Evolutionary conservation across 2,797 vertebrate genomes (phyloP).

Genomic region (Pagetopsis macropterus): DNA sequence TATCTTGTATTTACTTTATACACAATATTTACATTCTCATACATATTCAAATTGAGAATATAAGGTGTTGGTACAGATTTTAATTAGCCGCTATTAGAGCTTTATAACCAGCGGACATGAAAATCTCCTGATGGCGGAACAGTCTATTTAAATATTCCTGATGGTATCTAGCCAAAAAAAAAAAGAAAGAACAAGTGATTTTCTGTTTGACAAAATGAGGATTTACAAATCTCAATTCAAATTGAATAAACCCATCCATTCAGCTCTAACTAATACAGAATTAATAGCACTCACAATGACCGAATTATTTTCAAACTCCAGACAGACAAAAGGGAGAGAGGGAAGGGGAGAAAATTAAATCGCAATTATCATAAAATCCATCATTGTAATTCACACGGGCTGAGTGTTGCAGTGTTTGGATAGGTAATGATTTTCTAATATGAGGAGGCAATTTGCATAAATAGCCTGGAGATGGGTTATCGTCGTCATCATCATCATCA

Average conservation of each 20-base stretch:
- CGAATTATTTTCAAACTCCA: constrained; percentile 92
- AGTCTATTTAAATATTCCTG: constrained; percentile 51
- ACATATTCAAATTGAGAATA: constrained; percentile 5
- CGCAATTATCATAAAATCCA: constrained; percentile 99
- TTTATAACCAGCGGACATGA: constrained; percentile 1
- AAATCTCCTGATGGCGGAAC: constrained; percentile 38
- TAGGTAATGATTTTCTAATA: constrained; percentile 99
- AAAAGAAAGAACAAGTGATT: constrained; percentile 56
- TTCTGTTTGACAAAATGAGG: constrained; percentile 61
- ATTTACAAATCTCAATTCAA: constrained; percentile 77
- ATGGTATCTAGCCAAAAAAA: constrained; percentile 16
- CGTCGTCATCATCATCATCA: constrained; percentile 85
- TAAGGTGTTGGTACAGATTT: not conserved
- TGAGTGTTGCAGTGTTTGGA: constrained; percentile 98
- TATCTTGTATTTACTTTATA: too few relatives aligned
- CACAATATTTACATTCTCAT: too few relatives aligned
- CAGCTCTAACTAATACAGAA: constrained; percentile 96
- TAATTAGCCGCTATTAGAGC: constrained; percentile 2
- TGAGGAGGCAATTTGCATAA: constrained; percentile 97
- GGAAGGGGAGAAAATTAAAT: constrained; percentile 89
- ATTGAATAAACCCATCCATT: constrained; percentile 84
- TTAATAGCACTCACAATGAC: constrained; percentile 94
- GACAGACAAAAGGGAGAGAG: constrained; percentile 78
- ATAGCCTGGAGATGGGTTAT: constrained; percentile 99
- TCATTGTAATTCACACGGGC: constrained; percentile 97